These are phyloP conservation scores for Lepidocyrtoides sp. DNA, from an alignment of 2,888 invertebrate species.

Conservation along the genomic window DNA sequence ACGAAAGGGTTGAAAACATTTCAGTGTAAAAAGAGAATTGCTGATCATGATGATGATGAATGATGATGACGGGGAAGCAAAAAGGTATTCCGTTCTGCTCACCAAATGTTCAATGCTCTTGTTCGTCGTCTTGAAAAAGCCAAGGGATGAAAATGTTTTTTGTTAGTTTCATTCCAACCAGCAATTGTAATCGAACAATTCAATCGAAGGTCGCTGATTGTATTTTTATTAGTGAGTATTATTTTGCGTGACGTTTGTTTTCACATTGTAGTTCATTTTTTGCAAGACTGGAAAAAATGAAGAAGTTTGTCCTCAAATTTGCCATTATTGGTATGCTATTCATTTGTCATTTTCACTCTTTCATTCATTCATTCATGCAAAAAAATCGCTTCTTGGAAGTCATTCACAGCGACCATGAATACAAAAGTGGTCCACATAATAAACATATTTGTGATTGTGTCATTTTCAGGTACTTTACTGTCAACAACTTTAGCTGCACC, in stretches of 20 bases:
- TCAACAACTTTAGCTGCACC: conserved; percentile 26
- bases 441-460: too few relatives aligned
- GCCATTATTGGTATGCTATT: conserved; percentile 44
- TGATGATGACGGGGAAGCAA: conserved; percentile 46
- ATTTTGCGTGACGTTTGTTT: neutral
- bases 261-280: neutral
- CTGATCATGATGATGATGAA: neutral
- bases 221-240: conserved; percentile 12
- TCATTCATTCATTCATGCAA: neutral
- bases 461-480: neutral
- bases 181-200: neutral
- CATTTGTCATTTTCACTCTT: neutral
- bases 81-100: neutral
- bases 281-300: conserved; percentile 25
- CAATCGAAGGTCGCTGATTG: conserved; percentile 10
- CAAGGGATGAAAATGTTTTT: neutral
- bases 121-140: conserved; percentile 14
- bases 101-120: conserved; percentile 38
- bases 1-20: conserved; percentile 37
- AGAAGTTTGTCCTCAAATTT: neutral
- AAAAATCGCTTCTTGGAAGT: neutral
- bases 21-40: neutral
- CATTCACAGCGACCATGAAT: neutral
- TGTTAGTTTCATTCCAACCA: conserved; percentile 20
- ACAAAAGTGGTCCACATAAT: too few relatives aligned